A percentile compares a stretch with the other conserved stretches of the same genome.
phyloP scores from a whole-genome alignment of 2,797 vertebrate species.

The Myripristis jacobus region DNA sequence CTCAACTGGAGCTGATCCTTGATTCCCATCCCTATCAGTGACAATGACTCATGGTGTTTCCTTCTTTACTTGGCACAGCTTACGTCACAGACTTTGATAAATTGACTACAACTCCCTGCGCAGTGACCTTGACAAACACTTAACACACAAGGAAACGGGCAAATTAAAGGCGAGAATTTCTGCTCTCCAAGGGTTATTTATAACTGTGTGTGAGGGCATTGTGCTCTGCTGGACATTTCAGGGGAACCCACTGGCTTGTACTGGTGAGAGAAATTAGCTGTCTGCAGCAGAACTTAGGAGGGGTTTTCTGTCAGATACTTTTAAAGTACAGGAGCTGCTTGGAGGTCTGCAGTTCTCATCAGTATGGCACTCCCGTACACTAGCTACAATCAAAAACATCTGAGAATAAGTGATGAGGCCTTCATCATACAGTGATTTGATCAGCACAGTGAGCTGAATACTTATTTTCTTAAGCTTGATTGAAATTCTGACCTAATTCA shows the following conservation, averaged over 20 bases:
- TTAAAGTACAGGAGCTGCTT: conserved; percentile 1
- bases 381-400: conserved; percentile 26
- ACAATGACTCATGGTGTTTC: conserved; percentile 9
- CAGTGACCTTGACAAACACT: conserved; percentile 6
- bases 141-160: neutral
- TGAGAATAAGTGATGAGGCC: conserved; percentile 30
- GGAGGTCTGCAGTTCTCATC: conserved; percentile 29
- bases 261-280: neutral
- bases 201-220: neutral
- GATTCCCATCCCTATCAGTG: too few species aligned
- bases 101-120: neutral
- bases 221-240: conserved; percentile 5
- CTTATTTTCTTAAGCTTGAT: conserved; percentile 1
- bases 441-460: conserved; percentile 27
- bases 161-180: conserved; percentile 2
- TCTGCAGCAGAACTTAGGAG: neutral
- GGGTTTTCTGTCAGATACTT: conserved; percentile 31
- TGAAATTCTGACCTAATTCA: neutral
- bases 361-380: conserved; percentile 25
- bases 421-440: conserved; percentile 25
- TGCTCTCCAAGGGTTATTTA: neutral
- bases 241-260: neutral
- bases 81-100: neutral
- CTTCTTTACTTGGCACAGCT: neutral
- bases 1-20: too few species aligned